Percentiles rank a stretch among this genome's conserved stretches.
phyloP scores from a whole-genome alignment of 2,797 vertebrate species.

The Pelobates cultripes region DNA sequence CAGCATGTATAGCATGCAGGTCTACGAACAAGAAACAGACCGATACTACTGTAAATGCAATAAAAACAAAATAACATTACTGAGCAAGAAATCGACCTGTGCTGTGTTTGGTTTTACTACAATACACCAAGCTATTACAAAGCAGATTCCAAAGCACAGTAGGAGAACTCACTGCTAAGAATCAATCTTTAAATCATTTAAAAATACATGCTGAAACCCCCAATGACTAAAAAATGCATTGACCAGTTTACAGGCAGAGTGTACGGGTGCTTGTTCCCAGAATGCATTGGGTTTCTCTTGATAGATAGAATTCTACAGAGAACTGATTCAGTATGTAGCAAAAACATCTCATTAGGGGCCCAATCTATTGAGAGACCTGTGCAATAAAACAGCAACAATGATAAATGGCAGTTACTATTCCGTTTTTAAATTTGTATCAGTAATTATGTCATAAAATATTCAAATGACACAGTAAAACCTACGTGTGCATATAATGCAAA shows the following conservation, averaged over 20 bases:
- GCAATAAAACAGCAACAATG: no score
- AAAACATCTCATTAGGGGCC: no score
- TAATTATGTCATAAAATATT: no score
- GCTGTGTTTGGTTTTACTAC: neutral
- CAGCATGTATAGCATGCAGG: neutral
- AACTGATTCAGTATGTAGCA: no score
- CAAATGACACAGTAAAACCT: no score
- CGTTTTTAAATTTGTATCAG: no score
- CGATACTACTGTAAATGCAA: neutral
- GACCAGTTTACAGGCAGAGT: neutral
- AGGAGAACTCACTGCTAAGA: neutral
- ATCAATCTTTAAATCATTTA: constrained; percentile 6
- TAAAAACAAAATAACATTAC: constrained; percentile 7
- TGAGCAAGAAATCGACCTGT: neutral
- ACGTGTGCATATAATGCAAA: no score
- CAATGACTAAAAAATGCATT: neutral
- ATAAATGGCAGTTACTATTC: no score
- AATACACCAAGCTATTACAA: constrained; percentile 3
- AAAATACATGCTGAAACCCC: neutral
- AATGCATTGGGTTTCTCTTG: no score
- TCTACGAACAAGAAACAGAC: neutral
- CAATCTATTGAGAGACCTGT: no score
- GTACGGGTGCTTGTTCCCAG: no score
- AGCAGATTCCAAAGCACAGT: constrained; percentile 16
- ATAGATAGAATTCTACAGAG: no score